Percentiles rank a stretch among this genome's conserved stretches.
Conservation (phyloP, 2,888 invertebrate genomes). For the Serripes groenlandicus region DNA sequence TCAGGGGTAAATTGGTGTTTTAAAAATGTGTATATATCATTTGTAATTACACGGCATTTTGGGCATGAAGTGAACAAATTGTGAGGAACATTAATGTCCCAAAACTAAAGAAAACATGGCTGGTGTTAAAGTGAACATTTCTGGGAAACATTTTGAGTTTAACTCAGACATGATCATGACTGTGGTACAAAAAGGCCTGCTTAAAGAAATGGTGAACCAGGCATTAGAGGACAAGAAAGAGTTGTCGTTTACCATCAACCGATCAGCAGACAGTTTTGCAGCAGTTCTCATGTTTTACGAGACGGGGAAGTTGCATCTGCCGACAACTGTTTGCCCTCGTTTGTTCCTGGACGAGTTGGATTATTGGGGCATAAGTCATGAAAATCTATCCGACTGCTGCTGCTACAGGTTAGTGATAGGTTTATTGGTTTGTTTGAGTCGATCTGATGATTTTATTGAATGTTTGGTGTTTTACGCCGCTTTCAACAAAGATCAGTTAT, state of each 20-base stretch:
- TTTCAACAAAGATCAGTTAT: too few species aligned
- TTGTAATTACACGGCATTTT: too few species aligned
- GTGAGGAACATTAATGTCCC: too few species aligned
- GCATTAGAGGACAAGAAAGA: not conserved
- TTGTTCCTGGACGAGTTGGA: not conserved
- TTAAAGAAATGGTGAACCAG: not conserved
- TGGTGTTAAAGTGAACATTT: not conserved
- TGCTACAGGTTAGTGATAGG: not conserved
- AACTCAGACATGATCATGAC: not conserved
- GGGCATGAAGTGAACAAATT: too few species aligned
- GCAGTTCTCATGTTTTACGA: not conserved
- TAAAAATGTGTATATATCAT: too few species aligned
- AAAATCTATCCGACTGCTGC: not conserved
- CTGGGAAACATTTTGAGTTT: conserved; percentile 14
- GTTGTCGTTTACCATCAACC: not conserved
- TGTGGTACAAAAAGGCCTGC: not conserved
- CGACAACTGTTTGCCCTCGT: not conserved
- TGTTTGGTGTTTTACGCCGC: too few species aligned
- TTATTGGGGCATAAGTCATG: not conserved
- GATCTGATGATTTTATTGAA: too few species aligned
- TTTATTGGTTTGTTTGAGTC: too few species aligned
- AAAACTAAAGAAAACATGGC: not conserved
- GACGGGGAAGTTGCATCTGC: not conserved
- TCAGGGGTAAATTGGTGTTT: too few species aligned
- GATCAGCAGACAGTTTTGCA: not conserved